Evolutionary conservation across 2,113 vertebrate species (phyloP).

Genomic region (Turnix velox): DNA sequence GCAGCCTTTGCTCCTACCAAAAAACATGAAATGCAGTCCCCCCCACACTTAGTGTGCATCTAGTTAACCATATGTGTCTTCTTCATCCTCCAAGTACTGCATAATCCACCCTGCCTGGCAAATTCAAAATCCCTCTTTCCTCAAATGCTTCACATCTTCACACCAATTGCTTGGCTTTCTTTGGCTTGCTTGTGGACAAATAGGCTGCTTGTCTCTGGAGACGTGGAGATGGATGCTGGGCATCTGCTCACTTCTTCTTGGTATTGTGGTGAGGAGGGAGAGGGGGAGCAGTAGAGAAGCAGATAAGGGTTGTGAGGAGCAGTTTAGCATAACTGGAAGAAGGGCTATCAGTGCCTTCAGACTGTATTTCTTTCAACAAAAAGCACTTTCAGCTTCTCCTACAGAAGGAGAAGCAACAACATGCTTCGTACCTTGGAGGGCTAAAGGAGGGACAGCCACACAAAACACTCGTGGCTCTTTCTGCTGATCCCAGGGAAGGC

Average conservation of each 20-base stretch:
- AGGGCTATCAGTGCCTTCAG: not conserved
- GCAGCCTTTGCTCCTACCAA: not conserved
- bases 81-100: not conserved
- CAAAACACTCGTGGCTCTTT: not conserved
- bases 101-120: slow-evolving; percentile 20
- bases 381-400: not conserved
- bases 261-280: not conserved
- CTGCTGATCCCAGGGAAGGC: not conserved
- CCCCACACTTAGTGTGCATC: not conserved
- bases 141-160: not conserved
- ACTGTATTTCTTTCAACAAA: not conserved
- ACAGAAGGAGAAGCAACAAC: not conserved
- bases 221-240: not conserved
- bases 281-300: not conserved
- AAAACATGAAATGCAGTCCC: not conserved
- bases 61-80: slow-evolving; percentile 4
- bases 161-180: not conserved
- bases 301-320: not conserved
- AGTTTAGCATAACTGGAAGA: not conserved
- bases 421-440: not conserved
- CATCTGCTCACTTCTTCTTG: not conserved
- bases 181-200: not conserved
- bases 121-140: not conserved
- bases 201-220: not conserved
- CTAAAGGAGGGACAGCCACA: not conserved